Evolutionary conservation across 53 echinoderm and acorn worm genomes (phyloP), one percentile per base, ranked within the genome.

Genomic region (Holothuria scabra): DNA sequence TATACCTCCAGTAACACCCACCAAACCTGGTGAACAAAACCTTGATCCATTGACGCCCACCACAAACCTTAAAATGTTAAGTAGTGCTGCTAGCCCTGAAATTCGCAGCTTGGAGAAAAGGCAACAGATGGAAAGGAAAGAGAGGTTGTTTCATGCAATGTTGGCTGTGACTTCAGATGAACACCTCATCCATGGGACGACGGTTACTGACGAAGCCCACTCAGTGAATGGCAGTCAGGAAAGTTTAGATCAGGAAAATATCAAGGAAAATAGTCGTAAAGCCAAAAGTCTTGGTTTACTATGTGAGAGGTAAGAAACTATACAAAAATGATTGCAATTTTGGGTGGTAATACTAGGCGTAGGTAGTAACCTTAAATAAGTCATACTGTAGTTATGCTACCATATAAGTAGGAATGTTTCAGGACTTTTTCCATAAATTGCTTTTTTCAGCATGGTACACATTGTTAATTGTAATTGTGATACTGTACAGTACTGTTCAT

Each of bases 11-110:
- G 87, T 67, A 71, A 91, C 82, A 56, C 95, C 79, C 65, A 89
- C 86, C 67, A 95, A 87, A 69, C 91, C 93, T 28, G 49, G 23
- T 20, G 72, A 68, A n/a, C 56, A 68, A 23, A 37, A 70, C 52
- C 60, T 71, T 34, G 38, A 59, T 20, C 97, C 97, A 9, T 55
- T 97, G 46, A 94, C 94, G 20, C 97, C 97, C 22, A 94, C 94
- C 21, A 88, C 97, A 20, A 97, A 94, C 75, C 90, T 97, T 26
- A 97, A 97, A 74, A 90, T 97, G 46, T 84, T 97, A 32, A 86
- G 92, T 21, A 94, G 91, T 37, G 94, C 89, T 2, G 87, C 86
- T 55, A 92, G 92, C 37, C 97, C 94, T 0, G 91, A 94, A 46
- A 94, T 94, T 46, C 84, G 94, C 5, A 92, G 81, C 76, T 46